phyloP scores from a whole-genome alignment of 2,888 invertebrate species.

The Caenorhabditis drosophilae region DNA sequence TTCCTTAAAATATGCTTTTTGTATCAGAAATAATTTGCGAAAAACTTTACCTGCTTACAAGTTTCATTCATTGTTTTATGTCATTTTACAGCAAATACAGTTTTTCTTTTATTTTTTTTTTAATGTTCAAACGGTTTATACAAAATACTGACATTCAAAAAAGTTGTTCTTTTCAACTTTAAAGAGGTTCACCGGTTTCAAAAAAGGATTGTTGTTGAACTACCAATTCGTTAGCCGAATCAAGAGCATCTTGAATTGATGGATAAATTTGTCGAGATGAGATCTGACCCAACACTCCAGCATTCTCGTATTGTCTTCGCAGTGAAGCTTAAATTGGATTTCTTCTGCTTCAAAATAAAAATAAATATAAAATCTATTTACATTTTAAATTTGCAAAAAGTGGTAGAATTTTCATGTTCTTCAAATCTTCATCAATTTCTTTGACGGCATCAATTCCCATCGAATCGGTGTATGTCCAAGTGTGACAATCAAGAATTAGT shows the following conservation, averaged over 20 bases:
- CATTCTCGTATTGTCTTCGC: constrained; percentile 37
- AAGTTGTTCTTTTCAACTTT: too few relatives aligned
- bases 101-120: too few relatives aligned
- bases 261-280: constrained; percentile 36
- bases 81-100: too few relatives aligned
- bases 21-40: too few relatives aligned
- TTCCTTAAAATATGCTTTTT: too few relatives aligned
- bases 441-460: constrained; percentile 59
- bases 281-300: constrained; percentile 34
- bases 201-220: constrained; percentile 6
- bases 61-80: too few relatives aligned
- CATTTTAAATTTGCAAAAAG: constrained; percentile 50
- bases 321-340: constrained; percentile 29
- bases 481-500: constrained; percentile 51
- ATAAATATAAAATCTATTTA: constrained; percentile 5
- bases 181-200: too few relatives aligned
- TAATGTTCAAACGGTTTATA: too few relatives aligned
- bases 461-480: constrained; percentile 55
- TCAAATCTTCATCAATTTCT: constrained; percentile 45
- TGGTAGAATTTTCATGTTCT: constrained; percentile 20
- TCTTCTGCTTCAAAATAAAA: neutral
- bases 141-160: too few relatives aligned
- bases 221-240: constrained; percentile 24
- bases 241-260: constrained; percentile 38
- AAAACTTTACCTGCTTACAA: too few relatives aligned